A percentile compares a stretch with the other conserved stretches of the same genome.
These are phyloP conservation scores for Syngnathus typhle DNA, from an alignment of 2,113 vertebrate species.

Conservation along the genomic window DNA sequence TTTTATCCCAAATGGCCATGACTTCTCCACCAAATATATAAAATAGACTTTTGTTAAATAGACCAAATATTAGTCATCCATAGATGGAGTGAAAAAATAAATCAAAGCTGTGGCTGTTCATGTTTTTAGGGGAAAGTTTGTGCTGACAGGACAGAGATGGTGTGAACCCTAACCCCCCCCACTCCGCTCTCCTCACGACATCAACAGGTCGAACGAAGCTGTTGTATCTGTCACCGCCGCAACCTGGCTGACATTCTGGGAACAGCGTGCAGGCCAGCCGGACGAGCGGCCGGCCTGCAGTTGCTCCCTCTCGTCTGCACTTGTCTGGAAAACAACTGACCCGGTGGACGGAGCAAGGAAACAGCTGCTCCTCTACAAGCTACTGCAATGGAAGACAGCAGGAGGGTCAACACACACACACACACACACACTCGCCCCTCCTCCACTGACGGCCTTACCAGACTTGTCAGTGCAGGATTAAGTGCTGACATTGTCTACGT, in stretches of 20 bases:
- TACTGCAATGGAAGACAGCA: slow-evolving; percentile 31
- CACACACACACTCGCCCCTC: neutral
- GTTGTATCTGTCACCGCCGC: slow-evolving; percentile 54
- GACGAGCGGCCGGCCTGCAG: slow-evolving; percentile 49
- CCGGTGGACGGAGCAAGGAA: slow-evolving; percentile 48
- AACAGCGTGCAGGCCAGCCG: slow-evolving; percentile 26
- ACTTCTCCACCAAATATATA: too few species aligned
- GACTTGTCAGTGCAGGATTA: slow-evolving; percentile 37
- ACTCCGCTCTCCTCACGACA: slow-evolving; percentile 18
- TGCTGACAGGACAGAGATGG: slow-evolving; percentile 22
- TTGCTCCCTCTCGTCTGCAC: slow-evolving; percentile 57
- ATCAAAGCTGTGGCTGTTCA: slow-evolving; percentile 25
- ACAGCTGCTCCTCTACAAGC: slow-evolving; percentile 62
- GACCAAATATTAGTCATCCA: slow-evolving; percentile 22
- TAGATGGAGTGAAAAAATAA: slow-evolving; percentile 19
- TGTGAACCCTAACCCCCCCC: slow-evolving; percentile 9
- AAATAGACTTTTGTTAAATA: too few species aligned
- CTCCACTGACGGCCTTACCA: slow-evolving; percentile 49
- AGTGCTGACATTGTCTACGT: slow-evolving; percentile 20
- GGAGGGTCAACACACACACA: slow-evolving; percentile 8
- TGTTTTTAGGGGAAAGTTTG: slow-evolving; percentile 27
- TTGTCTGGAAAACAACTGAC: slow-evolving; percentile 64
- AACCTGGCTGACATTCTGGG: slow-evolving; percentile 52
- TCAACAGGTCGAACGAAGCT: slow-evolving; percentile 34
- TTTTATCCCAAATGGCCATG: too few species aligned